Evolutionary conservation across 2,113 vertebrate species (phyloP).

Genomic region (Eonycteris spelaea): DNA sequence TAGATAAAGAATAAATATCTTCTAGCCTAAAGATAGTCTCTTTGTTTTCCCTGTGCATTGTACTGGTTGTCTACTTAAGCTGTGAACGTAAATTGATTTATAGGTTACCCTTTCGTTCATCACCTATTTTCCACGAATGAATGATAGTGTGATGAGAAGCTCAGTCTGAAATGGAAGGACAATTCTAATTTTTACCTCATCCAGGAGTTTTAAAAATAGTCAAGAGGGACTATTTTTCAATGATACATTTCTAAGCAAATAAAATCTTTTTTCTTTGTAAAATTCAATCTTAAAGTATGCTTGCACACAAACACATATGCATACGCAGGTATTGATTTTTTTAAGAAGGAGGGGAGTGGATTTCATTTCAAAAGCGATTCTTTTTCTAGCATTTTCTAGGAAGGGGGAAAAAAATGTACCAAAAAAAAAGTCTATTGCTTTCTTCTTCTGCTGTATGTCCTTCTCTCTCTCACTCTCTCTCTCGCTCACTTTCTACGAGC

Average conservation of each 20-base stretch:
- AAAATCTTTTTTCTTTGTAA: not conserved
- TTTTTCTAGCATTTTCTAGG: not conserved
- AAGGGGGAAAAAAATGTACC: not conserved
- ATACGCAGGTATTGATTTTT: not conserved
- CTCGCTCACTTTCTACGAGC: not conserved
- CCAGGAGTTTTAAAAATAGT: not conserved
- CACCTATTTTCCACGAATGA: not conserved
- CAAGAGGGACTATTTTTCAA: not conserved
- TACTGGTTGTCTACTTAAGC: not conserved
- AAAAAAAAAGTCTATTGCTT: not conserved
- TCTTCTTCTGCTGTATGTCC: not conserved
- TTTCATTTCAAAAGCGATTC: not conserved
- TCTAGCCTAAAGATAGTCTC: not conserved
- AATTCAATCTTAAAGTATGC: not conserved
- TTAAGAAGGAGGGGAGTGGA: not conserved
- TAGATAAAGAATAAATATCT: not conserved
- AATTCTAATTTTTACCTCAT: not conserved
- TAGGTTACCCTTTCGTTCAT: not conserved
- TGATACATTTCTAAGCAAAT: constrained; percentile 13
- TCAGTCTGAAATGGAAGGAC: not conserved
- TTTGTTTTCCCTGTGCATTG: not conserved
- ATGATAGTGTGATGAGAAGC: not conserved
- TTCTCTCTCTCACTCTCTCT: not conserved
- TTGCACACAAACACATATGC: not conserved
- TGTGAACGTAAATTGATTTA: not conserved